phyloP scores from a whole-genome alignment of 2,797 vertebrate species.

The Octomys mimax region DNA sequence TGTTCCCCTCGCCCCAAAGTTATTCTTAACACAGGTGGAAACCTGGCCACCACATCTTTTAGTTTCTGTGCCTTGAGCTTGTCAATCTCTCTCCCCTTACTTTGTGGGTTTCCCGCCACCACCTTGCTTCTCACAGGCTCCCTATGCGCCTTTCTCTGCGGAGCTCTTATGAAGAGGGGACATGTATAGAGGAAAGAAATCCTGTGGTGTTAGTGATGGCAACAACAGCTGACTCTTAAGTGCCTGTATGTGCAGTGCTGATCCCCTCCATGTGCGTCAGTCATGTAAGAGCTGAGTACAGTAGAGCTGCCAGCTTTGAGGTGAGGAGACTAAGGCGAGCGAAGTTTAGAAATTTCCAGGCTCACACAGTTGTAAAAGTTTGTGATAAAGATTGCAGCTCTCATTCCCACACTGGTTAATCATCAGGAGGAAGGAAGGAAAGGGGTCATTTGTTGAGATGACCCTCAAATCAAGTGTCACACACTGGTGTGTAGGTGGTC shows the following conservation, averaged over 20 bases:
- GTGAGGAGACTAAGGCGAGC: slow-evolving; percentile 47
- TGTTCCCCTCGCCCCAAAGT: slow-evolving; percentile 11
- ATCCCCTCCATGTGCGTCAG: background rate
- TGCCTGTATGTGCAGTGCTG: background rate
- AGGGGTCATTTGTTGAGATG: background rate
- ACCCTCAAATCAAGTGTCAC: background rate
- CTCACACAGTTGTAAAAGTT: background rate
- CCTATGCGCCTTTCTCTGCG: background rate
- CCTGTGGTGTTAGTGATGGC: background rate
- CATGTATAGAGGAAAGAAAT: background rate
- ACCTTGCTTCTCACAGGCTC: background rate
- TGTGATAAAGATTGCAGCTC: too few species aligned
- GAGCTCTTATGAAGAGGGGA: background rate
- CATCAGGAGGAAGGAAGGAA: background rate
- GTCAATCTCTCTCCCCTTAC: background rate
- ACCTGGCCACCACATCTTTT: background rate
- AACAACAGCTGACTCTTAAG: background rate
- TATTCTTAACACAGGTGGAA: background rate
- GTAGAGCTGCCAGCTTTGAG: background rate
- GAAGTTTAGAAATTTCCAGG: background rate
- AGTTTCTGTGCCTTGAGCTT: background rate
- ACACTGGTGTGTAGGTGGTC: background rate
- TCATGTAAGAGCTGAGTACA: background rate
- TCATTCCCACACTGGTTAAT: background rate
- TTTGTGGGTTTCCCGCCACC: background rate